phyloP scores from a whole-genome alignment of 2,113 vertebrate genomes.

The Anthoscopus minutus region DNA sequence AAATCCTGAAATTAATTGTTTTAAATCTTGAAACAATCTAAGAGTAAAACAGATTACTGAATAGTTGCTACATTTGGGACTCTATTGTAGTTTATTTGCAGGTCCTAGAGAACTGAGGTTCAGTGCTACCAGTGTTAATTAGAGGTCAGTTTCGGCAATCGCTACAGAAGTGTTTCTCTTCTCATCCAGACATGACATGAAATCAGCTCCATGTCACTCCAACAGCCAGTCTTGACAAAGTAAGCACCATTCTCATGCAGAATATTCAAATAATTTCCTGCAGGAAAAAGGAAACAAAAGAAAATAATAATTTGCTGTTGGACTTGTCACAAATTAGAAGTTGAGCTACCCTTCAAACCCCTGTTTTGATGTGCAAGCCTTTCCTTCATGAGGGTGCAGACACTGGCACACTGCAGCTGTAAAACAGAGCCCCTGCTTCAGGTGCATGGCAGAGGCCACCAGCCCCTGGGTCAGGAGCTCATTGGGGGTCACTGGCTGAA shows the following conservation, averaged over 20 bases:
- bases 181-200: background rate
- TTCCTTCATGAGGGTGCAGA: rapidly evolving
- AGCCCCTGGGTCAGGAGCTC: background rate
- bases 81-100: background rate
- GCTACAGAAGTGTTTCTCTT: background rate
- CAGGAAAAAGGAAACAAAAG: background rate
- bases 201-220: background rate
- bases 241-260: background rate
- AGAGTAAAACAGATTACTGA: background rate
- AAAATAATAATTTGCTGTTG: background rate
- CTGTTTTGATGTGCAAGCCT: background rate
- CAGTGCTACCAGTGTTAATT: background rate
- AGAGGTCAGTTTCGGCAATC: background rate
- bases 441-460: background rate
- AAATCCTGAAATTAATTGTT: no score
- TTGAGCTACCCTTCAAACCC: background rate
- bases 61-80: background rate
- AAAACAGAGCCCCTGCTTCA: rapidly evolving
- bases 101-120: background rate
- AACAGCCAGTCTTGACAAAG: background rate
- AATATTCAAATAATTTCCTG: background rate
- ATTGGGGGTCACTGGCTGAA: background rate
- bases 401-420: rapidly evolving
- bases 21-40: background rate
- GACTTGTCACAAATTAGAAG: background rate